Base-by-base conservation (phyloP, 2,113 vertebrate species). In the Caranx melampygus region DNA sequence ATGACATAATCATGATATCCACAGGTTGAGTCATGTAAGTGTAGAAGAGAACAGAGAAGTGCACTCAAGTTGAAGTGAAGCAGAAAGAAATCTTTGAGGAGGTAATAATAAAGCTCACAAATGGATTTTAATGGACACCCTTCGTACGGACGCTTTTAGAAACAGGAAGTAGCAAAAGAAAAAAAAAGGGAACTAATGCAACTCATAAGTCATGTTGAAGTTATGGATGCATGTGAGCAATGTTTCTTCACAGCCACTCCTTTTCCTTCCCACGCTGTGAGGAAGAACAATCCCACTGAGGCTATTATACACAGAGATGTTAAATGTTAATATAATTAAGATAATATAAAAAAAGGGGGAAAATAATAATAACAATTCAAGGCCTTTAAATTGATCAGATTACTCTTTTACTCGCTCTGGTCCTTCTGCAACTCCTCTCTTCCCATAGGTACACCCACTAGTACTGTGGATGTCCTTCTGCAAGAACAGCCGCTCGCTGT, bases 141-240 rank as follows among this genome's bases (percentile, higher is more conserved):
- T 66, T 58, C 16, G 0, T n/a, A 60, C 20, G 14, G 54, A 68
- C 13, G 5, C 72, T 79, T 83, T 79, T 33, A 83, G 72, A 86
- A 85, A 81, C 64, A 80, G 80, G 84, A 92, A 87, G 45, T 64
- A 20, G 78, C 11, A 20, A 7, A 8, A 34, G 72, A 40, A 72
- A 59, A 74, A 37, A 72, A 59, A 72, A 60, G 63, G 72, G 71
- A 88, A 82, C 52, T 61, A 47, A 60, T n/a, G 72, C 26, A 82
- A 67, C 72, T 78, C 20, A 6, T 69, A 66, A 81, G 37, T 78
- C 69, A 76, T n/a, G 34, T 7, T 67, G 33, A 78, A 45, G 67
- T 69, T 52, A 47, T 18, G 31, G 52, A 35, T 61, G 44, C 14
- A 0, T 63, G 58, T 61, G 71, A 73, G 31, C 15, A 14, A 40